These are phyloP conservation scores for Cuniculus paca DNA, from an alignment of 2,797 vertebrate species.

Conservation along the genomic window DNA sequence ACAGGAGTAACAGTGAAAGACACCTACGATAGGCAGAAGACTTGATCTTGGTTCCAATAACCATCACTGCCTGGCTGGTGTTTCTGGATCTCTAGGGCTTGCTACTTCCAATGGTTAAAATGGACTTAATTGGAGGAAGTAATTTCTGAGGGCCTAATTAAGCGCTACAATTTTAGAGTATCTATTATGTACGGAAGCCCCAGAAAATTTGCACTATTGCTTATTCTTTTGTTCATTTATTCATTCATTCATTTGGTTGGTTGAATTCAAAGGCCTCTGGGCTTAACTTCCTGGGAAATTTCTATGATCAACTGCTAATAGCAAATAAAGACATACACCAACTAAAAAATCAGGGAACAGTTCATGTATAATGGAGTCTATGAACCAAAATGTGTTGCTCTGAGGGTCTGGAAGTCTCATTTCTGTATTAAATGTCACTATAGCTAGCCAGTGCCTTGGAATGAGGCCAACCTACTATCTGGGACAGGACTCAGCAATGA, in stretches of 20 bases:
- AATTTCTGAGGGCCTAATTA: conserved; percentile 61
- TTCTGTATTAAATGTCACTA: background rate
- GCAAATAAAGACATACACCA: conserved; percentile 8
- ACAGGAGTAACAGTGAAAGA: background rate
- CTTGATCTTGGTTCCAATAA: background rate
- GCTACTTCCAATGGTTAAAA: conserved; percentile 42
- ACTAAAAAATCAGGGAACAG: background rate
- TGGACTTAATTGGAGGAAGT: conserved; percentile 38
- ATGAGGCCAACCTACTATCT: background rate
- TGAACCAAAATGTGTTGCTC: background rate
- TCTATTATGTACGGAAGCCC: background rate
- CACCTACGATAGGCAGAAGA: background rate
- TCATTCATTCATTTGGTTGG: conserved; percentile 13
- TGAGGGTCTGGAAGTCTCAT: background rate
- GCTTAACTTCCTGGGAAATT: conserved; percentile 37
- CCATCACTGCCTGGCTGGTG: background rate
- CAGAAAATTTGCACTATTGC: background rate
- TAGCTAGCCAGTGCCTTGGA: background rate
- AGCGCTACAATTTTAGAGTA: background rate
- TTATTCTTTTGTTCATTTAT: conserved; percentile 29
- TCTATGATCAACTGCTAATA: conserved; percentile 10
- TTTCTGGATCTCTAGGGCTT: conserved; percentile 8
- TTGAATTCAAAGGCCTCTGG: conserved; percentile 31
- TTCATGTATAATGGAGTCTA: background rate
- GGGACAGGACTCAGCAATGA: background rate